Percentiles rank a stretch among this genome's conserved stretches.
Evolutionary conservation across 2,113 vertebrate species (phyloP).

Genomic region (Petroica traversi): DNA sequence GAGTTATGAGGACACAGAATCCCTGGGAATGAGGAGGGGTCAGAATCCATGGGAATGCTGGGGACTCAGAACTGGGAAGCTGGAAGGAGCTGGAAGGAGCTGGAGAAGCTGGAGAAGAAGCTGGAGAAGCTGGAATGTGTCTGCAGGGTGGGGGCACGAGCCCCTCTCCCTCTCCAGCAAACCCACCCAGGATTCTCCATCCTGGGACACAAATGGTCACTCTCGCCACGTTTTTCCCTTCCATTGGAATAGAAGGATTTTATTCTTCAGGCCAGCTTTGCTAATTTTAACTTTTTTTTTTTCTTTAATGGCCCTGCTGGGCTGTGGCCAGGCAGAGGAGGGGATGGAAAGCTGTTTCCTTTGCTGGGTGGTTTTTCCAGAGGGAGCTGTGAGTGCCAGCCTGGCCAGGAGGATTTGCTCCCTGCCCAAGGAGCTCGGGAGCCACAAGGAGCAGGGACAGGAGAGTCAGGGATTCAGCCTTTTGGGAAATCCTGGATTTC

Average conservation of each 20-base stretch:
- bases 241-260: background rate
- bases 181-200: background rate
- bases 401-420: background rate
- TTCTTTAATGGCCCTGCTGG: background rate
- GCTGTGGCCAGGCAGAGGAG: background rate
- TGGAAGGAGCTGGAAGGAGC: no score
- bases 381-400: background rate
- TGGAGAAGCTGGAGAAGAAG: no score
- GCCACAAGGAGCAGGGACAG: background rate
- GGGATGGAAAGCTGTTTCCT: background rate
- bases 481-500: background rate
- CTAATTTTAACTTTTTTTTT: background rate
- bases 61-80: background rate
- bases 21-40: background rate
- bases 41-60: no score
- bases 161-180: background rate
- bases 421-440: background rate
- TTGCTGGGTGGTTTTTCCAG: background rate
- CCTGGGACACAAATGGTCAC: background rate
- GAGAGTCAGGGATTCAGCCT: fast-evolving
- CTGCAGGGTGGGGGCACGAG: background rate
- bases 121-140: background rate
- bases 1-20: background rate
- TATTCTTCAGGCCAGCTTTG: background rate
- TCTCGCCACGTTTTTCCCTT: background rate